Evolutionary conservation across 2,797 vertebrate species (phyloP).

Genomic region (Labeo calbasu): DNA sequence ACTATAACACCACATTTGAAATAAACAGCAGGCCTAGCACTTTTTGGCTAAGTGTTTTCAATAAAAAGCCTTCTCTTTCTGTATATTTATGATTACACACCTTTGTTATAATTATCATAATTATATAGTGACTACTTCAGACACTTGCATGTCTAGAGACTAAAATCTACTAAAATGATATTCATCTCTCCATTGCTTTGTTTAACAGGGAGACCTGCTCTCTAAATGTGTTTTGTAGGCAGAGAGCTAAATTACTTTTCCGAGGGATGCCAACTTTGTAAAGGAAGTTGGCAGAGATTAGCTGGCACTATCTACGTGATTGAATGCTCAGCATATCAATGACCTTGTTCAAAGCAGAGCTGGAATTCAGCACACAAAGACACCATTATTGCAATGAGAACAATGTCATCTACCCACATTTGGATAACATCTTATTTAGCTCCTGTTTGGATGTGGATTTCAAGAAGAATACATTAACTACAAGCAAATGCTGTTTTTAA

Average conservation of each 20-base stretch:
- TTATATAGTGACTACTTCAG: background rate
- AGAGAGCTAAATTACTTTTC: constrained; percentile 23
- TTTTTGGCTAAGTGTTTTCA: background rate
- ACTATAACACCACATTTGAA: too few species aligned
- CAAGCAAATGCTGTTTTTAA: background rate
- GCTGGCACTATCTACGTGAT: constrained; percentile 54
- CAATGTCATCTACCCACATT: constrained; percentile 20
- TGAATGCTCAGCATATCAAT: constrained; percentile 60
- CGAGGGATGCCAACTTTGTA: constrained; percentile 32
- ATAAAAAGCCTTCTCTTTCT: background rate
- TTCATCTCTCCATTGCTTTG: background rate
- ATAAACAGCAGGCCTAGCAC: background rate
- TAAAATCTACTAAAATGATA: constrained; percentile 1
- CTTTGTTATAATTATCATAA: background rate
- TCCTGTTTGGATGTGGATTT: background rate
- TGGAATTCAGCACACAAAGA: constrained; percentile 40
- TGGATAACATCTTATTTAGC: constrained; percentile 3
- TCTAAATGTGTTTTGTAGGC: constrained; percentile 19
- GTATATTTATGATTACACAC: background rate
- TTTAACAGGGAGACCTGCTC: background rate
- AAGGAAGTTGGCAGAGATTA: constrained; percentile 39
- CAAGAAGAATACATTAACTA: background rate
- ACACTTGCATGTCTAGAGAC: background rate
- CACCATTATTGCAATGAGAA: constrained; percentile 39
- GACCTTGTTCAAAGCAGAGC: constrained; percentile 46